Base-by-base conservation (phyloP, 2,113 vertebrate species). In the Bubalus kerabau region DNA sequence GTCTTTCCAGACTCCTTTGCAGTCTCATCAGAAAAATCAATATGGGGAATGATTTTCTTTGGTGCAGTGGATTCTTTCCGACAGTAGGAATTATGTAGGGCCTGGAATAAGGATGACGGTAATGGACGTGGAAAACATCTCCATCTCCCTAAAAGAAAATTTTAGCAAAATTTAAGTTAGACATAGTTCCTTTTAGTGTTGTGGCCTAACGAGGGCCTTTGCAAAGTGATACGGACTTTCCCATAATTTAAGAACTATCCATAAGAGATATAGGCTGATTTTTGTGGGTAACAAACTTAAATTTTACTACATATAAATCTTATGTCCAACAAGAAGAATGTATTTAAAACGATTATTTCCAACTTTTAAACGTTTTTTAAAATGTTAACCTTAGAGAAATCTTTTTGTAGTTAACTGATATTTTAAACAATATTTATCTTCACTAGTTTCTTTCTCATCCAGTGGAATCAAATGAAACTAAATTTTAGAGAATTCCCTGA, bases 31-130 rank as follows among this genome's bases (percentile, higher is more conserved):
- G 48, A 87, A 26, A 96, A 43, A 24, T 94, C 11, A 56, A 92
- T 57, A 13, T 86, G 91, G 16, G 97, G 59, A 59, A 95, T 96
- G 19, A 98, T 97, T 36, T 98, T 98, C 13, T 98, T 97, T 23
- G 97, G 67, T 21, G 98, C 88, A 36, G 98, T 97, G 40, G 96
- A 98, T 87, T 99, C 99, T 87, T 95, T 98, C 98, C 98, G 98
- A 97, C 98, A 99, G 88, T 98, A 98, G 16, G 98, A 99, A 98
- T 98, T 98, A 91, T 94, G 98, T 8, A 99, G 97, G 57, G 97
- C 97, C n/a, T 36, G 90, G 74, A 91, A 74, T 12, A 56, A 50
- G 48, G 50, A 97, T 26, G 89, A 96, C n/a, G 40, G 13, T 80
- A 60, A 13, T 14, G 60, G n/a, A 78, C 80, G 30, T 74, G 89